phyloP scores from a whole-genome alignment of 1,140 invertebrate species.

The Drosophila arizonae region DNA sequence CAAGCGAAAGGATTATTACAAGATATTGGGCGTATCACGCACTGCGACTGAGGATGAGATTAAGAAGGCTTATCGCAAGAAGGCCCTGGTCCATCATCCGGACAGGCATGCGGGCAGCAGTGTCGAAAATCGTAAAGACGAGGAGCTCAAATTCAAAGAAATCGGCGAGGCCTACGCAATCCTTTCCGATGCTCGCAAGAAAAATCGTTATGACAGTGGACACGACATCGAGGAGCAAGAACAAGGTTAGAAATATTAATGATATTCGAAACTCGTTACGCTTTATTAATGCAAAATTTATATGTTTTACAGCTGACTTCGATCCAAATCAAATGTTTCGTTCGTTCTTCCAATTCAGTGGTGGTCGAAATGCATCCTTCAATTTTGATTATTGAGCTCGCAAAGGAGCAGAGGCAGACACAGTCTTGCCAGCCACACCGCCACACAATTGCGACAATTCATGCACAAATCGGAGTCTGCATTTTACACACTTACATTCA shows the following conservation, averaged over 20 bases:
- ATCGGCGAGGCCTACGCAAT: conserved; percentile 98
- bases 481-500: conserved; percentile 26
- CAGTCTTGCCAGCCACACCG: neutral
- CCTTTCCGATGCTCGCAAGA: conserved; percentile 96
- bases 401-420: neutral
- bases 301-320: conserved; percentile 61
- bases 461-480: conserved; percentile 34
- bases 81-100: conserved; percentile 93
- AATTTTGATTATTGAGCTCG: conserved; percentile 73
- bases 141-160: conserved; percentile 98
- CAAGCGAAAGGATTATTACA: conserved; percentile 99
- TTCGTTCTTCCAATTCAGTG: conserved; percentile 76
- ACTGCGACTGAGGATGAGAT: conserved; percentile 96
- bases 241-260: conserved; percentile 46
- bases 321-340: conserved; percentile 82
- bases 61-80: conserved; percentile 96
- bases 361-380: conserved; percentile 60
- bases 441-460: conserved; percentile 1
- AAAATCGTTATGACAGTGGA: conserved; percentile 95
- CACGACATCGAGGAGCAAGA: conserved; percentile 90
- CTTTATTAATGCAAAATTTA: no score
- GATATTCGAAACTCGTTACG: no score
- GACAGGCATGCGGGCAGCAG: conserved; percentile 95
- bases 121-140: conserved; percentile 92
- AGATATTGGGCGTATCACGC: conserved; percentile 94